A percentile compares a stretch with the other conserved stretches of the same genome.
Conservation (phyloP, 2,797 vertebrate species). For the Notamacropus eugenii region DNA sequence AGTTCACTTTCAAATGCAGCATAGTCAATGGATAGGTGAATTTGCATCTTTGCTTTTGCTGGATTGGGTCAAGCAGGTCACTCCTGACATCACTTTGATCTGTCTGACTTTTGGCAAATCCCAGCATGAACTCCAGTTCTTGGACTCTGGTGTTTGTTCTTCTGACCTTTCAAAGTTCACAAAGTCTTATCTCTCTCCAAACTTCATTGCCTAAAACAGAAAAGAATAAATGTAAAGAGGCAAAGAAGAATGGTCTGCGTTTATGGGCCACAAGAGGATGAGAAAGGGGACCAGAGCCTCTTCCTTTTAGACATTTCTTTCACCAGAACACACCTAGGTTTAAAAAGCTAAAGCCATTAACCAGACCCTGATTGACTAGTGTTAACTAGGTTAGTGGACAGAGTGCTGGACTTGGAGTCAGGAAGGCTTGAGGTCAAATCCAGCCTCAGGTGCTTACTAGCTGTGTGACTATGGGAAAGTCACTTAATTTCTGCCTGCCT, state of each 20-base stretch:
- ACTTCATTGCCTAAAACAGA: not conserved
- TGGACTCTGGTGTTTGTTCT: not conserved
- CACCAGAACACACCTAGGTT: too few species aligned
- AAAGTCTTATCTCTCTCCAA: not conserved
- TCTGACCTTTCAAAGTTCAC: not conserved
- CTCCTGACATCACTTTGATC: not conserved
- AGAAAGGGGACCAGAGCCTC: not conserved
- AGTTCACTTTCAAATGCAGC: not conserved
- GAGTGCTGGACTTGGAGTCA: not conserved
- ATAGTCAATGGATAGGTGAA: not conserved
- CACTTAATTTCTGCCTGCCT: not conserved
- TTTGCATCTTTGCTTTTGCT: not conserved
- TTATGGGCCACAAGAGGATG: not conserved
- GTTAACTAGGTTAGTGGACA: not conserved
- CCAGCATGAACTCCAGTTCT: not conserved
- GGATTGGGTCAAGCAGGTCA: not conserved
- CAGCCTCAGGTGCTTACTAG: not conserved
- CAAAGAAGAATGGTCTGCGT: not conserved
- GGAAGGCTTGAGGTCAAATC: not conserved
- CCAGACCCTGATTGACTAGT: not conserved
- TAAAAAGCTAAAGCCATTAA: not conserved
- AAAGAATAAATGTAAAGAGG: not conserved
- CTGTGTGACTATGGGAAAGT: not conserved
- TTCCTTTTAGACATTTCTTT: not conserved
- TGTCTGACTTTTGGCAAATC: not conserved